Base-by-base conservation (phyloP, 2,797 vertebrate species). In the Craterocephalus amniculus region DNA sequence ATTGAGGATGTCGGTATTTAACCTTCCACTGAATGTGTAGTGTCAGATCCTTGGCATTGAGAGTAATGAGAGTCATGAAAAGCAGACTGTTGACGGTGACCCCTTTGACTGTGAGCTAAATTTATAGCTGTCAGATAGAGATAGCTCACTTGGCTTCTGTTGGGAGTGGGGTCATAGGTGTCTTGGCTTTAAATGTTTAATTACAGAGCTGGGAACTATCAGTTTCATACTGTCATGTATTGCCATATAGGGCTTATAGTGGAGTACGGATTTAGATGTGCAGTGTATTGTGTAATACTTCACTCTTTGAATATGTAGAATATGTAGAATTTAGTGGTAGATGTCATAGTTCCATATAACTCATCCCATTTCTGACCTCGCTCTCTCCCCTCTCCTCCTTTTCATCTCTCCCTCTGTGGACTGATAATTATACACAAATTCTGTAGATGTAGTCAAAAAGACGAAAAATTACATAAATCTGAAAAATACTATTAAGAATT, bases 21-120 rank as follows among this genome's bases (percentile, higher is more conserved):
- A 85, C 77, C 74, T 83, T 85, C 74, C 36, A 12, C 74, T 69
- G 48, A 43, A 58, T 60, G 57, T 74, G 60, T 61, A 14, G 36
- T 81, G 79, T 89, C 78, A 76, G 74, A 77, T 70, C 79, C 63
- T 72, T 88, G 84, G 83, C 86, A 84, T 84, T 86, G 87, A 81
- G 67, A 87, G 78, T 90, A 91, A 92, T 91, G 88, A 90, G 80
- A 74, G 78, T 36, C 70, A 77, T 90, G 81, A 89, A 83, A 88
- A 87, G 75, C 85, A 85, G 84, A 77, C 70, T 84, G 85, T 87
- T 91, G 88, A 91, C 86, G 82, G 74, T 86, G 89, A 92, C 87
- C 89, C 63, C 58, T 76, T 70, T 71, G 80, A 84, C 86, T 79
- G 69, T 3, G 11, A 58, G 64, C 79, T 83, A 78, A 75, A 92